Evolutionary conservation across 2,797 vertebrate species (phyloP).

Genomic region (Parambassis ranga): DNA sequence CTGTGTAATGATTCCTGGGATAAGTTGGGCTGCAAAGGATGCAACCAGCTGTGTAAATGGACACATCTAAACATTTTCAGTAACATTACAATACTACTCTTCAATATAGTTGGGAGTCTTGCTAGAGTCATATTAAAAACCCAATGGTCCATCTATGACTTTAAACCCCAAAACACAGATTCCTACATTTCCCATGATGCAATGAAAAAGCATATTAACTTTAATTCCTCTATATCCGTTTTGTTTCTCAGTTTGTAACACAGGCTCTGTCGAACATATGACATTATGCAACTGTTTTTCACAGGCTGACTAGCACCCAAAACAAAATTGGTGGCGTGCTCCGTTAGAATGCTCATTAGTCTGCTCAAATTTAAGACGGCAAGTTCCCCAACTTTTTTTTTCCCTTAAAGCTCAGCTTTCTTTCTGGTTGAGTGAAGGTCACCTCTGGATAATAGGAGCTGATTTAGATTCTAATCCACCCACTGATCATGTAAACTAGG

Average conservation of each 20-base stretch:
- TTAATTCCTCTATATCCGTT: not conserved
- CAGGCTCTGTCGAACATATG: not conserved
- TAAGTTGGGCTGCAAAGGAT: too few relatives aligned
- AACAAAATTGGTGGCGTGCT: not conserved
- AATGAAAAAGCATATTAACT: not conserved
- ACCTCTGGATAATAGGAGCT: constrained; percentile 24
- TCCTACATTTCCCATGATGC: not conserved
- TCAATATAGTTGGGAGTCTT: too few relatives aligned
- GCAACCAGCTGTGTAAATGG: too few relatives aligned
- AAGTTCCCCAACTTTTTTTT: constrained; percentile 4
- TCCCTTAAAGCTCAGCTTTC: constrained; percentile 11
- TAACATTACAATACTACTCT: too few relatives aligned
- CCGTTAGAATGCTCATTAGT: not conserved
- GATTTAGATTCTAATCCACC: constrained; percentile 39
- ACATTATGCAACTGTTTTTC: not conserved
- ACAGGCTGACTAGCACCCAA: not conserved
- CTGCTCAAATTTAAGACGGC: not conserved
- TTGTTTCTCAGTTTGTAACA: not conserved
- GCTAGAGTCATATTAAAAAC: too few relatives aligned
- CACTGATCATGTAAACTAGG: constrained; percentile 23
- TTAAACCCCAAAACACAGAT: not conserved
- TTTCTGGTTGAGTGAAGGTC: constrained; percentile 45
- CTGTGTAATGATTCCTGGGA: too few relatives aligned
- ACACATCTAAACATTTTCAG: too few relatives aligned
- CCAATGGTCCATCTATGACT: too few relatives aligned